Base-by-base conservation (phyloP, 2,113 vertebrate species). In the Ptychochromis oligacanthus region DNA sequence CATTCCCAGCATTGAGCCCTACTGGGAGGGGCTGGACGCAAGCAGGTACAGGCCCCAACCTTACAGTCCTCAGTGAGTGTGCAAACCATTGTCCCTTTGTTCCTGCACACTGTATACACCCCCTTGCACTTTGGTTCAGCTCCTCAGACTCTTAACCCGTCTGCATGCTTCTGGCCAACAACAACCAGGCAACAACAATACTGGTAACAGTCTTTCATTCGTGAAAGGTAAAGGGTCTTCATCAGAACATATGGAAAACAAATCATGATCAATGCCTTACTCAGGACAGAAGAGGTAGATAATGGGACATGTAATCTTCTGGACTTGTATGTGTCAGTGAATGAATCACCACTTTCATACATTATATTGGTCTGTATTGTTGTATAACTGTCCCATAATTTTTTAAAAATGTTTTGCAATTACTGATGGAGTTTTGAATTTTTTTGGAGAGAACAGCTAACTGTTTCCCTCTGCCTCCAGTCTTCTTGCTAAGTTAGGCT, bases 61-160 rank as follows among this genome's bases (percentile, higher is more conserved):
- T 74, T 90, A 91, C 92, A 94, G 93, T 87, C 89, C 92, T 93
- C 94, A 93, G 93, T 96, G 95, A 96, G 95, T 96, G 93, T 88
- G 89, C 93, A 81, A 89, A 80, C 81, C 57, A 78, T 83, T 87
- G 57, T 79, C 80, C 86, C 80, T 81, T 38, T 80, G 20, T 79
- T 55, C 64, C 58, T 83, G 82, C 88, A 84, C 87, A 87, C 86
- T 80, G 60, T 77, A 59, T 54, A 28, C 59, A 22, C 52, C 87
- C 85, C 57, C 55, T 58, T 91, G 91, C 89, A 92, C 93, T 88
- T 89, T 85, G 83, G 65, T 64, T 75, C 57, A 77, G 59, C 67
- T 65, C 90, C 85, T 77, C 65, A 81, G 86, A 55, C 24, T 87
- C 67, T 89, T 88, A 86, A 84, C 90, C 86, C 77, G 78, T 84